These are phyloP conservation scores for Oreochromis tanganicae DNA, from an alignment of 2,113 vertebrate species.

Conservation along the genomic window DNA sequence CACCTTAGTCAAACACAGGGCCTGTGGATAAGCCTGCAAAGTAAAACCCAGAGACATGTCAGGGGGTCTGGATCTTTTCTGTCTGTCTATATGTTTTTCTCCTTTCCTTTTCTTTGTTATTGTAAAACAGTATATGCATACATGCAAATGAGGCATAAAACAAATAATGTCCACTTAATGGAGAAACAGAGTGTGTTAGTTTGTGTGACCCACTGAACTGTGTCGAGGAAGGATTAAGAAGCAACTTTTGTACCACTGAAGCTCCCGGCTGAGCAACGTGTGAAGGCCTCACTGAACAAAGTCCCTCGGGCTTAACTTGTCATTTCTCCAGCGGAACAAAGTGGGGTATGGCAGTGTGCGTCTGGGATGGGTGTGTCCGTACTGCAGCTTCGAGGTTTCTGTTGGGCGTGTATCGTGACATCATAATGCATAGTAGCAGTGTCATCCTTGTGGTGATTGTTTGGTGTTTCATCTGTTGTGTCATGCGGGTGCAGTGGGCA, in stretches of 20 bases:
- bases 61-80: neutral
- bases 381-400: neutral
- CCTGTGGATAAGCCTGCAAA: neutral
- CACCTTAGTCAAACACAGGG: conserved; percentile 27
- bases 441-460: neutral
- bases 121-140: neutral
- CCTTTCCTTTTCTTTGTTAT: neutral
- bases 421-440: neutral
- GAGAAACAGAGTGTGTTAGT: neutral
- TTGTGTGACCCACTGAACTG: conserved; percentile 35
- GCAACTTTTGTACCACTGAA: conserved; percentile 26
- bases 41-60: neutral
- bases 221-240: conserved; percentile 26
- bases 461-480: conserved; percentile 16
- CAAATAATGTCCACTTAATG: neutral
- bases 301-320: conserved; percentile 44
- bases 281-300: conserved; percentile 21
- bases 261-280: conserved; percentile 32
- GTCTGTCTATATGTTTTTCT: neutral
- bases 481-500: neutral
- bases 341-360: conserved; percentile 10
- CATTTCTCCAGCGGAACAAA: conserved; percentile 33
- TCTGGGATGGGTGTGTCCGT: conserved; percentile 40
- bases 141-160: neutral
- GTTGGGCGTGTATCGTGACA: neutral